These are phyloP conservation scores for Muscicapa comitata DNA, from an alignment of 2,797 vertebrate genomes.

Conservation along the genomic window DNA sequence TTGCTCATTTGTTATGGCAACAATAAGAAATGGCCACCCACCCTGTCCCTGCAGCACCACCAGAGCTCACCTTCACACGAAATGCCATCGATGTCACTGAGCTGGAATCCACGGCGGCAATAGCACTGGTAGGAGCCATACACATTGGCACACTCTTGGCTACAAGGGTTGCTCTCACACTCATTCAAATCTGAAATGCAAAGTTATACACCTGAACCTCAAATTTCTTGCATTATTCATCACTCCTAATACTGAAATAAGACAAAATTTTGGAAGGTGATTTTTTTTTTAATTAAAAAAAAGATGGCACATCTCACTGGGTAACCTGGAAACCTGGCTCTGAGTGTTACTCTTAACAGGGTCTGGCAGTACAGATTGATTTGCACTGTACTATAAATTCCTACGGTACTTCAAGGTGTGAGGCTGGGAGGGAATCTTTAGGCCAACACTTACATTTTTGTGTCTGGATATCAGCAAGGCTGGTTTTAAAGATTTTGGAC, in stretches of 20 bases:
- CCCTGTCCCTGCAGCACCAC: fast-evolving
- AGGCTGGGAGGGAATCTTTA: not conserved
- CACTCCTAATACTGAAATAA: not conserved
- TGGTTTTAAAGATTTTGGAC: not conserved
- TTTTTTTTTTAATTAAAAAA: not conserved
- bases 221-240: not conserved
- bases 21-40: not conserved
- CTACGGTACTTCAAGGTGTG: not conserved
- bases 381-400: not conserved
- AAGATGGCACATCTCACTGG: not conserved
- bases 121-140: slow-evolving; percentile 98
- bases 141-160: slow-evolving; percentile 95
- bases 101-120: slow-evolving; percentile 94
- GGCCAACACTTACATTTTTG: not conserved
- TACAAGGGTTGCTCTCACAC: slow-evolving; percentile 88
- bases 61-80: slow-evolving; percentile 89
- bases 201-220: not conserved
- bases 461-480: not conserved
- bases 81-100: slow-evolving; percentile 91
- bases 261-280: not conserved
- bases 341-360: not conserved
- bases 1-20: not conserved
- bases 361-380: not conserved
- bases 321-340: not conserved
- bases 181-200: slow-evolving; percentile 88